phyloP scores from a whole-genome alignment of 2,797 vertebrate genomes.

The Scomberomorus guttatus region DNA sequence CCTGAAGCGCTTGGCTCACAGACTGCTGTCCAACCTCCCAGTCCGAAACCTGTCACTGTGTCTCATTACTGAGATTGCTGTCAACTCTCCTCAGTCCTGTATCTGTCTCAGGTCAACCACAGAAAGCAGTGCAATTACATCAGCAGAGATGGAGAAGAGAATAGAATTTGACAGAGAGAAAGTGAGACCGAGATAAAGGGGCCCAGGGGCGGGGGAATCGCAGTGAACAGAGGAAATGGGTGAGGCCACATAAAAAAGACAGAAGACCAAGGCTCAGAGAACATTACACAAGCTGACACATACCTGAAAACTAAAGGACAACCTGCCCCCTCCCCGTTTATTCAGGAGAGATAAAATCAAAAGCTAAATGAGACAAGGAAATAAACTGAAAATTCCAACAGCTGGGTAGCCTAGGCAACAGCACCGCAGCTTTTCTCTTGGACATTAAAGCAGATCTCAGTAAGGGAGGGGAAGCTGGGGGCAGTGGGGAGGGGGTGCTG shows the following conservation, averaged over 20 bases:
- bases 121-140: constrained; percentile 15
- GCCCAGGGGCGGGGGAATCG: neutral
- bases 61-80: constrained; percentile 51
- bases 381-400: constrained; percentile 12
- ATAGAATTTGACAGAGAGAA: neutral
- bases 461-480: neutral
- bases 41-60: constrained; percentile 16
- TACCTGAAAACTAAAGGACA: constrained; percentile 5
- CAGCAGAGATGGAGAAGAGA: constrained; percentile 8
- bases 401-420: constrained; percentile 61
- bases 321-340: constrained; percentile 3
- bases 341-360: constrained; percentile 13
- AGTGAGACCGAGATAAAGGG: constrained; percentile 5
- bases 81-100: constrained; percentile 22
- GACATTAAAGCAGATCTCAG: constrained; percentile 39
- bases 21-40: constrained; percentile 7
- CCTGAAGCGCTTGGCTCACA: constrained; percentile 18
- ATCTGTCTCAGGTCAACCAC: constrained; percentile 30
- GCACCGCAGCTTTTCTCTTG: constrained; percentile 26
- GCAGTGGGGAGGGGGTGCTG: neutral
- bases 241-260: constrained; percentile 13
- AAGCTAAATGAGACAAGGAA: constrained; percentile 27
- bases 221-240: neutral
- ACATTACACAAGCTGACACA: constrained; percentile 1
- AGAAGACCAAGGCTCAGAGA: constrained; percentile 1